Evolutionary conservation across 2,113 vertebrate genomes (phyloP), one percentile per base, ranked within the genome.

Genomic region (Ptilonorhynchus violaceus): DNA sequence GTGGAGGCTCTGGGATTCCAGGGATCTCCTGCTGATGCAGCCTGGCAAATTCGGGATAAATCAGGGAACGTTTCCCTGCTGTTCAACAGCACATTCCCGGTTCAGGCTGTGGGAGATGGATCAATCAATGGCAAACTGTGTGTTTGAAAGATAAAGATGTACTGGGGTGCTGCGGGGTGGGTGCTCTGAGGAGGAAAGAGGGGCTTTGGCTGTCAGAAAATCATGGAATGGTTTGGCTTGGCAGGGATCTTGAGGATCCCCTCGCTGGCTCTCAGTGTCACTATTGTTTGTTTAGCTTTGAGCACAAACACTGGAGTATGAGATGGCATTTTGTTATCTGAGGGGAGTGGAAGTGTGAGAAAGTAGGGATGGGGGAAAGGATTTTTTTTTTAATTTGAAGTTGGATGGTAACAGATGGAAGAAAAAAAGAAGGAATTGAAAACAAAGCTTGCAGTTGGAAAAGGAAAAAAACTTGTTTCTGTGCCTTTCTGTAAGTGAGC

Each of bases 51-150:
- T 2, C 0, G 0, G 84, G 44, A 21, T n/a, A 58, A 23, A 49
- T 1, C 2, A 21, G 1, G 13, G 62, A 25, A 9, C 12, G 2
- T 33, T 19, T 24, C 59, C 27, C 18, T 21, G 56, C 4, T 33
- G 17, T 27, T 47, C 25, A 7, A 7, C 27, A 19, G 7, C 1
- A 0, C 3, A 0, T 15, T 8, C 23, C 73, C 56, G 39, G 35
- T 30, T 55, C 35, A 5, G 25, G 46, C 28, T 39, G 44, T 23
- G 70, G 50, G 12, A 41, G 15, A 13, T 15, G 7, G 4, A 46
- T 7, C 21, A 41, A 66, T 41, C 42, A 2, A 14, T 6, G 10
- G 39, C 9, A 31, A 84, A 10, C 4, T 3, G 17, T 10, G 31
- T 16, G 1, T 70, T 22, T 31, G 50, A 10, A 37, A 53, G 35